Conservation (phyloP, 2,797 vertebrate species). For the Carapus acus region DNA sequence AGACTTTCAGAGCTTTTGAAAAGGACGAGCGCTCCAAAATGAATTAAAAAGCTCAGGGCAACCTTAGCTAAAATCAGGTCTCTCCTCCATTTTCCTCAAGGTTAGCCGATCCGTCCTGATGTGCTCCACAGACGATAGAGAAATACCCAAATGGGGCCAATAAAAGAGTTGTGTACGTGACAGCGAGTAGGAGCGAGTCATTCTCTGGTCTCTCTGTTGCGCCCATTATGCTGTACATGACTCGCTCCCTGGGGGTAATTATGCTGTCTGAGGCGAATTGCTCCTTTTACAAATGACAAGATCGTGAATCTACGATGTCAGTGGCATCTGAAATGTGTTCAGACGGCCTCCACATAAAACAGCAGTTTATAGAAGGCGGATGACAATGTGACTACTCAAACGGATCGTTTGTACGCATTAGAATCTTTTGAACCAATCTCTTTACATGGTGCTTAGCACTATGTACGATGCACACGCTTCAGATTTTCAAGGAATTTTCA, state of each 20-base stretch:
- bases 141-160: constrained; percentile 26
- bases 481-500: constrained; percentile 5
- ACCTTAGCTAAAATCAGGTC: neutral
- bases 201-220: constrained; percentile 14
- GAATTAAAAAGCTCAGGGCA: neutral
- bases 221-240: constrained; percentile 6
- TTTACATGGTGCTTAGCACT: no score
- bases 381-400: constrained; percentile 21
- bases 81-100: constrained; percentile 24
- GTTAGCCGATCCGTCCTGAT: constrained; percentile 17
- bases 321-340: constrained; percentile 15
- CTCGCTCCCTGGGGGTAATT: constrained; percentile 22
- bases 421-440: neutral
- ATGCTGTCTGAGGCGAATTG: constrained; percentile 23
- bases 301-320: constrained; percentile 21
- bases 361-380: neutral
- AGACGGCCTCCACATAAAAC: neutral
- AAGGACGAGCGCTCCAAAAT: no score
- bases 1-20: no score
- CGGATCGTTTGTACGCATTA: constrained; percentile 30
- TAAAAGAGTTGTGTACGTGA: constrained; percentile 17
- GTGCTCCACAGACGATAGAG: constrained; percentile 36
- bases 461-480: no score
- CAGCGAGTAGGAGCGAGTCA: constrained; percentile 16
- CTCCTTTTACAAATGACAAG: constrained; percentile 3